These are phyloP conservation scores for Siniperca knerii DNA, from an alignment of 2,113 vertebrate genomes.

Conservation along the genomic window DNA sequence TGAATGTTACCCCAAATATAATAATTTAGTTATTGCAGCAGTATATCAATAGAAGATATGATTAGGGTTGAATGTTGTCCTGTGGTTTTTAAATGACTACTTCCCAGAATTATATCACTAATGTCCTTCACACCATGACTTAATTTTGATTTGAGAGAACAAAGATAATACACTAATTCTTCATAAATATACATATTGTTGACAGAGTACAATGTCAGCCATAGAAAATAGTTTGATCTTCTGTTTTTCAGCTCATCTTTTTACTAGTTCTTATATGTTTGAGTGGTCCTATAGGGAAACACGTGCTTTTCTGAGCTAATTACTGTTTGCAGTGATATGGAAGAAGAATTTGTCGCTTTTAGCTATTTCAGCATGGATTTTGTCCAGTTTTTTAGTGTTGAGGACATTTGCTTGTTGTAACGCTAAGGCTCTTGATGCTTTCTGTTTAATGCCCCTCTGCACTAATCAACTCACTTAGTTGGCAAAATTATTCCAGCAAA, in stretches of 20 bases:
- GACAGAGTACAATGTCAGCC: background rate
- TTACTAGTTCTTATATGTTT: background rate
- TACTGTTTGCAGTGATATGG: conserved; percentile 1
- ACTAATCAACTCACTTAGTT: conserved; percentile 9
- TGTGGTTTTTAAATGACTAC: conserved; percentile 15
- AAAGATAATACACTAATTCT: background rate
- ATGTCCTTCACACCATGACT: conserved; percentile 9
- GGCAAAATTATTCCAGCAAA: conserved; percentile 6
- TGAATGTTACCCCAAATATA: conserved; percentile 40
- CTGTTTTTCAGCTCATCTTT: too few relatives aligned
- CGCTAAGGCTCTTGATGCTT: background rate
- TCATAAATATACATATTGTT: background rate
- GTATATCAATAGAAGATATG: conserved; percentile 12
- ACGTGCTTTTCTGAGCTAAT: background rate
- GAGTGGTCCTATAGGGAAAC: background rate
- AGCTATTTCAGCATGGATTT: conserved; percentile 1
- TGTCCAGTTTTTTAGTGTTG: background rate
- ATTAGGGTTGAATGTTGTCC: conserved; percentile 1
- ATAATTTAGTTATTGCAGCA: conserved; percentile 53
- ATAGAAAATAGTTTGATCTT: background rate
- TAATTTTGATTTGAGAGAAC: background rate
- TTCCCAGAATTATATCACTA: background rate
- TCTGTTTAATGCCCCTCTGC: conserved; percentile 10
- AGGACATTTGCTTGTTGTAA: background rate
- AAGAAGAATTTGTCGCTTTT: background rate